Evolutionary conservation across 2,797 vertebrate species (phyloP), one percentile per base, ranked within the genome.

Genomic region (Platalea minor): DNA sequence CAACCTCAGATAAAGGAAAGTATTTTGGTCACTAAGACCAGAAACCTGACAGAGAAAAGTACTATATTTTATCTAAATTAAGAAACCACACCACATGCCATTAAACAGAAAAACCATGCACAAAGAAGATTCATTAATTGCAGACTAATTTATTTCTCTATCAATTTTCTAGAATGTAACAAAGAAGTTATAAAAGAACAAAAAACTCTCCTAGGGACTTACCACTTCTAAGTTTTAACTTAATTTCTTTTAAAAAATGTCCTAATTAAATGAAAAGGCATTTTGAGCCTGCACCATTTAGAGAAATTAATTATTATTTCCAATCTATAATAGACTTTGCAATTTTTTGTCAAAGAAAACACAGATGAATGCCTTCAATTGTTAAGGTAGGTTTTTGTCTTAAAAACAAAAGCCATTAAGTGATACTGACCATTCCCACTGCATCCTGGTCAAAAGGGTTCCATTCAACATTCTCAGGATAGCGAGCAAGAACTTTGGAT

Each of bases 371-470:
- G 39, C 8, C 41, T 78, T 67, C 33, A 63, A 9, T 35, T 54
- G 4, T 41, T 72, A 41, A 80, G 20, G 50, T 7, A 89, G 46
- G 5, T 28, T 46, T 80, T 46, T 61, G 24, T 43, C 59, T 63
- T 63, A 54, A 81, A 84, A 67, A 21, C 29, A 59, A 77, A 90
- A 83, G 46, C 11, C 43, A 67, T 54, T 7, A 94, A 81, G 46
- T 61, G 51, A 87, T 94, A 98, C 98, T 94, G 98, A 99, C 99
- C 99, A 99, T 99, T 98, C 99, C 99, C 96, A 99, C 99, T 61
- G 99, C 99, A 98, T 99, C 99, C 98, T 99, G 99, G 98, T 99
- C 99, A 97, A 99, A 99, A 33, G 99, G 99, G 97, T 99, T 99
- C 99, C 99, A 99, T 97, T 99, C 99, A 85, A 99, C 99, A 97